Percentiles rank a stretch among this genome's conserved stretches.
Conservation (phyloP, 2,797 vertebrate species). For the Arnoldichthys spilopterus region DNA sequence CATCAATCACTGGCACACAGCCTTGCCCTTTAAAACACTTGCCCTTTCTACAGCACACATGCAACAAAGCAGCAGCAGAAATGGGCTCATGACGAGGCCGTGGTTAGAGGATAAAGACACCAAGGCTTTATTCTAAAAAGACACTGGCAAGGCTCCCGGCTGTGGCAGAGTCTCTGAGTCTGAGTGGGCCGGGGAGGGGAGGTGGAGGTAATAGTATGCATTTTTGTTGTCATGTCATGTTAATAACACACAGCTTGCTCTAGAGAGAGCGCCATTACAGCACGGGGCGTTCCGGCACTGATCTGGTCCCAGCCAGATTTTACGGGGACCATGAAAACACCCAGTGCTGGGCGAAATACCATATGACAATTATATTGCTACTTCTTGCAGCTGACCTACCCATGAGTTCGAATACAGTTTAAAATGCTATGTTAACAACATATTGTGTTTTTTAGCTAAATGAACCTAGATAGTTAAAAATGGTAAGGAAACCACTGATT, state of each 20-base stretch:
- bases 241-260: constrained; percentile 49
- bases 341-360: background rate
- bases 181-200: constrained; percentile 44
- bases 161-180: constrained; percentile 41
- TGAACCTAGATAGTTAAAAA: no score
- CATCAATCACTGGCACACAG: background rate
- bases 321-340: background rate
- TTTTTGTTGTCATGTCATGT: constrained; percentile 52
- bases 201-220: constrained; percentile 53
- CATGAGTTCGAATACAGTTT: background rate
- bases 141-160: constrained; percentile 33
- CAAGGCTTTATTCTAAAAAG: constrained; percentile 44
- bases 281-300: constrained; percentile 26
- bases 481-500: no score
- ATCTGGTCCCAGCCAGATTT: constrained; percentile 34
- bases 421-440: background rate
- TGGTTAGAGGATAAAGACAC: constrained; percentile 42
- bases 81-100: constrained; percentile 33
- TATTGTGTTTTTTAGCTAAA: no score
- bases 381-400: background rate
- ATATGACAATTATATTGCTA: background rate
- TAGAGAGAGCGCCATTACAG: constrained; percentile 38
- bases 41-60: background rate
- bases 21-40: background rate
- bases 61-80: background rate